Percentiles rank a stretch among this genome's conserved stretches.
Conservation (phyloP, 2,797 vertebrate species). For the Diglossa cyanea region DNA sequence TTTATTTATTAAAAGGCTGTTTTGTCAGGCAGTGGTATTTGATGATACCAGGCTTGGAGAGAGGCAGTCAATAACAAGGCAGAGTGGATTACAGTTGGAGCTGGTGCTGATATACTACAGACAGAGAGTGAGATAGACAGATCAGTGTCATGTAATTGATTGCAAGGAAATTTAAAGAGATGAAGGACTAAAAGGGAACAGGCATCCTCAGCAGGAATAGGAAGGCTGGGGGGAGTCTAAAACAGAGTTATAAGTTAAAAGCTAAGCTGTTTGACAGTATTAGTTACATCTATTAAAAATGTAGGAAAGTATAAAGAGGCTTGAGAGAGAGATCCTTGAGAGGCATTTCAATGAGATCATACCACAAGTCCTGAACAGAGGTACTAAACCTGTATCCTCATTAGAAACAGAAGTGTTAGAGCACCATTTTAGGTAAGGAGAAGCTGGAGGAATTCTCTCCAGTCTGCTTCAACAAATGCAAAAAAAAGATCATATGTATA, state of each 20-base stretch:
- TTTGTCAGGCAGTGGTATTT: constrained; percentile 24
- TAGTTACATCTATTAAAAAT: neutral
- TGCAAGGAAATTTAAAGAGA: constrained; percentile 45
- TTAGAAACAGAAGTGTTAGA: neutral
- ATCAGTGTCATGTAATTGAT: constrained; percentile 53
- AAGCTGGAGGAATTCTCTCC: neutral
- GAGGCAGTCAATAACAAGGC: constrained; percentile 43
- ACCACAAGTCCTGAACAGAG: neutral
- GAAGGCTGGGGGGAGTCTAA: neutral
- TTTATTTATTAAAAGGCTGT: constrained; percentile 44
- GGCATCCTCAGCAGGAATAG: neutral
- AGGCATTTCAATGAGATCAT: neutral
- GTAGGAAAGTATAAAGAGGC: neutral
- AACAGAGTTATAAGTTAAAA: neutral
- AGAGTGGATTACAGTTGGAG: constrained; percentile 53
- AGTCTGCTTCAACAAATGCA: neutral
- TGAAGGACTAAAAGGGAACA: neutral
- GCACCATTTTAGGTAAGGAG: neutral
- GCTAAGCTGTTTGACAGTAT: neutral
- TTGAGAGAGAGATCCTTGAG: neutral
- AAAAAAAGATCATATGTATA: neutral
- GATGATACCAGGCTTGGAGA: constrained; percentile 5
- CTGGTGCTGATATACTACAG: constrained; percentile 23
- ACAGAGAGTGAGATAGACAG: constrained; percentile 7
- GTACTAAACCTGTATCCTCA: neutral